A percentile compares a stretch with the other conserved stretches of the same genome.
Conservation (phyloP, 2,797 vertebrate genomes). For the Protosalanx chinensis region DNA sequence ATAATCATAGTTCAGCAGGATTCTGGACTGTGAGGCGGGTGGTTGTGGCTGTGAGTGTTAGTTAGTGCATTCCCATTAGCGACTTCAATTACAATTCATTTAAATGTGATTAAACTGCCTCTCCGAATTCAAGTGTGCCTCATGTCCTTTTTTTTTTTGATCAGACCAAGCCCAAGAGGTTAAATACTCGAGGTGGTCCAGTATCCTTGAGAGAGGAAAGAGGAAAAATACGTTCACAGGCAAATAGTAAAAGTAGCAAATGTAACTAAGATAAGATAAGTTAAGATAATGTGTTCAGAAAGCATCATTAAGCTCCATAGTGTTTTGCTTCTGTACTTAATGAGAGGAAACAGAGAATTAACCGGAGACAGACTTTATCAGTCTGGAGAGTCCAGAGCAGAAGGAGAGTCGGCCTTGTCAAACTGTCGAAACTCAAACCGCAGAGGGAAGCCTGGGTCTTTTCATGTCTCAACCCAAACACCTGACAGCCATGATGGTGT, state of each 20-base stretch:
- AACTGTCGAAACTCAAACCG: conserved; percentile 8
- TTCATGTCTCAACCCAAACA: no score
- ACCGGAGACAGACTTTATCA: background rate
- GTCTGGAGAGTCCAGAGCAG: background rate
- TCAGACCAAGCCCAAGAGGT: background rate
- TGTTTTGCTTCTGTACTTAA: background rate
- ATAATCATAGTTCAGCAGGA: background rate
- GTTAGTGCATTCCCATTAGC: no score
- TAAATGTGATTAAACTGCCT: background rate
- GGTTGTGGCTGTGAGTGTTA: background rate
- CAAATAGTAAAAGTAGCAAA: no score
- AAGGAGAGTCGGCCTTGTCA: background rate
- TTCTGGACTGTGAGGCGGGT: background rate
- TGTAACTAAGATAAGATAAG: no score
- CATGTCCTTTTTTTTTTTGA: background rate
- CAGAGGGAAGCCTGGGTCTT: background rate
- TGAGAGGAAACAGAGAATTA: background rate
- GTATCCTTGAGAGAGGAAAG: background rate
- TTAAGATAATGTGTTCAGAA: background rate
- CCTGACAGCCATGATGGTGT: no score
- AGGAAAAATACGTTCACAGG: background rate
- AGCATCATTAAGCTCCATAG: background rate
- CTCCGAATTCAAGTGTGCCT: background rate
- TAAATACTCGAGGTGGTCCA: background rate
- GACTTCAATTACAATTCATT: no score